Conservation (phyloP, 92 coral and sea anemone genomes). For the Phenganax marumi region DNA sequence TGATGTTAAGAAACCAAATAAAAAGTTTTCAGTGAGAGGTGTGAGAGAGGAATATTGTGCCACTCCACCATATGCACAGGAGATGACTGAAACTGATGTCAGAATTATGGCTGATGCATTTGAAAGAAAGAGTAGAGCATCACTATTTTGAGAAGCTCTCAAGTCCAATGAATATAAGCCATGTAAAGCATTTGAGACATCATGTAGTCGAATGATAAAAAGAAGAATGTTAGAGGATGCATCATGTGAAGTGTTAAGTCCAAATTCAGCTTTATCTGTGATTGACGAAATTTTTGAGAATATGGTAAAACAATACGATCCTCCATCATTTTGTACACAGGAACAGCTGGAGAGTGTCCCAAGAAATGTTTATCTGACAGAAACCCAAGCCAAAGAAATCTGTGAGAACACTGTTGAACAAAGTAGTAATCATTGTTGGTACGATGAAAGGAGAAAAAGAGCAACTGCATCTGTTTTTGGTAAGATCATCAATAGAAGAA, state of each 20-base stretch:
- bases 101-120: too few species aligned
- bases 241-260: neutral
- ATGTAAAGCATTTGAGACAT: neutral
- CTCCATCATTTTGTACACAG: too few species aligned
- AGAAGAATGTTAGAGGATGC: neutral
- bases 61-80: too few species aligned
- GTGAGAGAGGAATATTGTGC: too few species aligned
- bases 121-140: neutral
- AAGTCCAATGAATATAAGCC: conserved; percentile 39
- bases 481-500: conserved; percentile 39
- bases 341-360: too few species aligned
- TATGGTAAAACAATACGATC: conserved; percentile 12
- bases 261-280: neutral
- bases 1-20: too few species aligned
- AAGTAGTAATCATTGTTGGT: conserved; percentile 20
- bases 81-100: too few species aligned
- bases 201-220: too few species aligned
- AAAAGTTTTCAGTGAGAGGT: too few species aligned
- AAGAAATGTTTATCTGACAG: too few species aligned
- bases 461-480: conserved; percentile 40
- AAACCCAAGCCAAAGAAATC: conserved; percentile 37
- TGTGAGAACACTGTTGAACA: conserved; percentile 29
- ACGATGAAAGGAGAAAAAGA: conserved; percentile 7
- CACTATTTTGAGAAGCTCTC: too few species aligned
- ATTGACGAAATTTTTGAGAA: too few species aligned